Percentiles rank a stretch among this genome's conserved stretches.
Evolutionary conservation across 2,113 vertebrate species (phyloP).

Genomic region (Myodes glareolus): DNA sequence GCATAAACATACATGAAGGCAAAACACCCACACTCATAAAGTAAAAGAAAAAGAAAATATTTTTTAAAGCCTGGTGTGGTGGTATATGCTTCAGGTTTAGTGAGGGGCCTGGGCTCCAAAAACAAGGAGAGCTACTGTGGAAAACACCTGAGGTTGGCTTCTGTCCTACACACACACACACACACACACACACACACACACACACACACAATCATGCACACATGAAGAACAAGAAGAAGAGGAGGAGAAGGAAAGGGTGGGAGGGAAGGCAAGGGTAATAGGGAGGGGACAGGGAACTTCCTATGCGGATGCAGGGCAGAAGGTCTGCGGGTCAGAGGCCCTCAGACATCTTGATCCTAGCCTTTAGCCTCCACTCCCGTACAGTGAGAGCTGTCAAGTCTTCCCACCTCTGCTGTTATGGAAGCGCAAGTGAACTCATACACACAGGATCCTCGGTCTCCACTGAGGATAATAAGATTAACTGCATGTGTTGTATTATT

Average conservation of each 20-base stretch:
- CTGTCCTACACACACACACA: not conserved
- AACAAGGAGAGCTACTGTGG: not conserved
- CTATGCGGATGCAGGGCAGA: not conserved
- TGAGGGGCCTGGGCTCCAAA: not conserved
- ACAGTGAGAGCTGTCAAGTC: not conserved
- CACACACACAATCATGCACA: not conserved
- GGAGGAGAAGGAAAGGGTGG: not conserved
- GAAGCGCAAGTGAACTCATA: not conserved
- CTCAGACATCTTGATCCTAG: not conserved
- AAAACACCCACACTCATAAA: not conserved
- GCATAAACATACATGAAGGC: not conserved
- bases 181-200: not conserved
- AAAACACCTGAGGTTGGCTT: too few species aligned
- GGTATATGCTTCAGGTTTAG: not conserved
- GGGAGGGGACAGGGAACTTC: too few species aligned
- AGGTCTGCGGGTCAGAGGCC: not conserved
- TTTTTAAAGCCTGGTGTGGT: not conserved
- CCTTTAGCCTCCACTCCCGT: not conserved
- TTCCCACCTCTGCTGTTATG: too few species aligned
- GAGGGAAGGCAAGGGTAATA: not conserved
- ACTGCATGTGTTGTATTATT: constrained; percentile 20
- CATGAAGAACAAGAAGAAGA: not conserved
- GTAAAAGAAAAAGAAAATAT: not conserved
- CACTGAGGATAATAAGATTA: constrained; percentile 59
- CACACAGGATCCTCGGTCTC: not conserved